phyloP scores from a whole-genome alignment of 2,888 invertebrate genomes.

The Aethes cnicana region DNA sequence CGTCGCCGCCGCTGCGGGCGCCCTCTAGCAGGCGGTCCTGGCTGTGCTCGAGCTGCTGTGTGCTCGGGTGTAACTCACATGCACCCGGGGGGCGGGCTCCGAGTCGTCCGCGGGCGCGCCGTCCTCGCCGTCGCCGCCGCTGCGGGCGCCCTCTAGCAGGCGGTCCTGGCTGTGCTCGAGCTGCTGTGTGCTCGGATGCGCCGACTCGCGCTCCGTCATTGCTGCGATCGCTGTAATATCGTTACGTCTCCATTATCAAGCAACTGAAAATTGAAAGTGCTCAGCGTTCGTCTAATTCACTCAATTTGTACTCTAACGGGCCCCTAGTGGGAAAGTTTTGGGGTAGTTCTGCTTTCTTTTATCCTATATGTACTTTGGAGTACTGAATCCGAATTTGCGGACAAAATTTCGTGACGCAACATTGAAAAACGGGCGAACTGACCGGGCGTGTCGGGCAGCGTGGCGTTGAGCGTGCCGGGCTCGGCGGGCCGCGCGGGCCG shows the following conservation, averaged over 20 bases:
- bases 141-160: constrained; percentile 51
- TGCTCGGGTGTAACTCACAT: neutral
- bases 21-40: constrained; percentile 48
- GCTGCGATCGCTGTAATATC: constrained; percentile 87
- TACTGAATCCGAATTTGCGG: too few relatives aligned
- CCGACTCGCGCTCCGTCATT: constrained; percentile 97
- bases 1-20: constrained; percentile 55
- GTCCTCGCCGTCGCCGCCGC: constrained; percentile 59
- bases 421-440: constrained; percentile 33
- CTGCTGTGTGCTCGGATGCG: constrained; percentile 85
- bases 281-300: too few relatives aligned
- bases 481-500: constrained; percentile 93
- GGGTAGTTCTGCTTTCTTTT: too few relatives aligned
- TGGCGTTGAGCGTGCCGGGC: constrained; percentile 95
- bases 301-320: too few relatives aligned
- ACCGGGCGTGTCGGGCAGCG: constrained; percentile 95
- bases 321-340: too few relatives aligned
- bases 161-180: constrained; percentile 37
- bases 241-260: neutral
- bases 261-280: too few relatives aligned
- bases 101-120: constrained; percentile 31
- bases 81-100: constrained; percentile 9
- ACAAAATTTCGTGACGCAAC: too few relatives aligned
- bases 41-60: constrained; percentile 34
- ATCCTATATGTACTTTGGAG: too few relatives aligned